Evolutionary conservation across 1,140 invertebrate species (phyloP).

Genomic region (Rhizoglyphus robini): DNA sequence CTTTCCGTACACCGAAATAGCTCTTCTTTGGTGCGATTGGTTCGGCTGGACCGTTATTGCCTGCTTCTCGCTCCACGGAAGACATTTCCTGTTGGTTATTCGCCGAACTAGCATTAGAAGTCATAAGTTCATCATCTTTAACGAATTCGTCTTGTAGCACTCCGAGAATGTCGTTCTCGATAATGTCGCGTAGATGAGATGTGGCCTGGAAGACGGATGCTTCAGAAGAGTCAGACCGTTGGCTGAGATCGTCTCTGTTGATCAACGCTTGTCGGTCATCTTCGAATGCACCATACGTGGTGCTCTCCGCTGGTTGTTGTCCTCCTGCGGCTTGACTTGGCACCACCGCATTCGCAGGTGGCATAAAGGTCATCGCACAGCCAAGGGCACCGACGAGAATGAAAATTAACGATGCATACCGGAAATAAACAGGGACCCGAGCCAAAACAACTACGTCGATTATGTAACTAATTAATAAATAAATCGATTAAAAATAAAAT

Average conservation of each 20-base stretch:
- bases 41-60: neutral
- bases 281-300: neutral
- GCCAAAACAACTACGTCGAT: conserved; percentile 30
- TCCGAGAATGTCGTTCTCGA: conserved; percentile 7
- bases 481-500: neutral
- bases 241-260: neutral
- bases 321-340: neutral
- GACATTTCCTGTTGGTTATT: too few relatives aligned
- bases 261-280: neutral
- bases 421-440: conserved; percentile 30
- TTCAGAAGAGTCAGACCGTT: neutral
- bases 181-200: neutral
- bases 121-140: conserved; percentile 9
- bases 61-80: neutral
- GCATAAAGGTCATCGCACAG: neutral
- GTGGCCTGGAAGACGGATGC: neutral
- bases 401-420: neutral
- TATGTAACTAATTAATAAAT: conserved; percentile 31
- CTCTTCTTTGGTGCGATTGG: neutral
- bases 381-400: neutral
- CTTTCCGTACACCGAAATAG: conserved; percentile 16
- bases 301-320: neutral
- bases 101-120: neutral
- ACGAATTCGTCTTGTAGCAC: conserved; percentile 5
- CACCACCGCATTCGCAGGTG: neutral